Conservation (phyloP, 2,797 vertebrate species). For the Toxotes lorentzi region DNA sequence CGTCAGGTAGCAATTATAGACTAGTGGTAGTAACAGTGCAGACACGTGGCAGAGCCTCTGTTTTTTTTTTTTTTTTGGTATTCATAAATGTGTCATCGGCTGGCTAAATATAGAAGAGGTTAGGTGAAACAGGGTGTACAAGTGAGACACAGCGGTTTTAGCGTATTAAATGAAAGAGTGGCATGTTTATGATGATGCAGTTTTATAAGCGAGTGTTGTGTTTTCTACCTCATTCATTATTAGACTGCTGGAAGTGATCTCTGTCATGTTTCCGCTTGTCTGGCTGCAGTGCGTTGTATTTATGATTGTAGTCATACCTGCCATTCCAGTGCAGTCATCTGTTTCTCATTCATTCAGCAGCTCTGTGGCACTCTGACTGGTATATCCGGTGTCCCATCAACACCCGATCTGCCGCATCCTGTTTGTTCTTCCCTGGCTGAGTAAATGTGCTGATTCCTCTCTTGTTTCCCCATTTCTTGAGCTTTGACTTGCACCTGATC, state of each 20-base stretch:
- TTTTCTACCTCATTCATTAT: neutral
- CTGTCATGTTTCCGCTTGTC: no score
- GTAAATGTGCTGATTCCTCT: slow-evolving; percentile 30
- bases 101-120: slow-evolving; percentile 12
- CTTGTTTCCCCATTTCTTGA: neutral
- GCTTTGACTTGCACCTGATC: slow-evolving; percentile 35
- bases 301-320: neutral
- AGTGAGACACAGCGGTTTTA: neutral
- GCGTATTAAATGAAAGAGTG: neutral
- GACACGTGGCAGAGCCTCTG: neutral
- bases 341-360: slow-evolving; percentile 21
- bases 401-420: slow-evolving; percentile 36
- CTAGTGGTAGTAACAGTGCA: neutral
- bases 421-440: slow-evolving; percentile 20
- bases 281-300: neutral
- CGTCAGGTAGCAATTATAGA: neutral
- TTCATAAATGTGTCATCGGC: slow-evolving; percentile 9
- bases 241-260: neutral
- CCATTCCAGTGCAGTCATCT: slow-evolving; percentile 2
- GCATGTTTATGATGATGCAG: neutral
- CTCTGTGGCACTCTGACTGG: neutral
- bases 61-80: neutral
- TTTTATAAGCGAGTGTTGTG: neutral
- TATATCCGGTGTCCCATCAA: slow-evolving; percentile 24
- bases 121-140: neutral